Evolutionary conservation across 2,113 vertebrate species (phyloP).

Genomic region (Gnathonemus longibarbis): DNA sequence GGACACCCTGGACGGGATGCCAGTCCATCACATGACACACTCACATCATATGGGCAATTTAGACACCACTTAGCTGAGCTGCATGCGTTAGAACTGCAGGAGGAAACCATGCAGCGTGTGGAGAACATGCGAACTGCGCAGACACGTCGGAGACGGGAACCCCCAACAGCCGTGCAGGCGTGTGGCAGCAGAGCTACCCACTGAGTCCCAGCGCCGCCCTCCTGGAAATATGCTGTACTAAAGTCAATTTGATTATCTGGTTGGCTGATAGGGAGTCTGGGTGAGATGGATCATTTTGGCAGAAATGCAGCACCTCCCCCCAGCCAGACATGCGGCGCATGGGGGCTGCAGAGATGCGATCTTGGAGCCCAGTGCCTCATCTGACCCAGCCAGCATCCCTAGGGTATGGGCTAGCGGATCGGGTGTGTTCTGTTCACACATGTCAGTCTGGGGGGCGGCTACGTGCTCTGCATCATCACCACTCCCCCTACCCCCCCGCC

Average conservation of each 20-base stretch:
- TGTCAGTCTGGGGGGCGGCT: background rate
- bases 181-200: background rate
- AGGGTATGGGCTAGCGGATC: background rate
- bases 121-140: background rate
- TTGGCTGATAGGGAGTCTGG: background rate
- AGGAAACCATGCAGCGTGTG: background rate
- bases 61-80: background rate
- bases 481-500: background rate
- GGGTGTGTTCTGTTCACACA: background rate
- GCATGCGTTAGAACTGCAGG: background rate
- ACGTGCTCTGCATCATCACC: background rate
- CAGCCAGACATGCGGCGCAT: background rate
- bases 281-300: background rate
- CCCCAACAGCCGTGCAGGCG: background rate
- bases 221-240: background rate
- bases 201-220: background rate
- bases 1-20: background rate
- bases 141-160: background rate
- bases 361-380: background rate
- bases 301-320: background rate
- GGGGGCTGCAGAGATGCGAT: background rate
- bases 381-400: background rate
- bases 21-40: too few relatives aligned
- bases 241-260: background rate
- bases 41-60: background rate